Evolutionary conservation across 1,140 invertebrate genomes (phyloP), one percentile per base, ranked within the genome.

Genomic region (Listronotus bonariensis): DNA sequence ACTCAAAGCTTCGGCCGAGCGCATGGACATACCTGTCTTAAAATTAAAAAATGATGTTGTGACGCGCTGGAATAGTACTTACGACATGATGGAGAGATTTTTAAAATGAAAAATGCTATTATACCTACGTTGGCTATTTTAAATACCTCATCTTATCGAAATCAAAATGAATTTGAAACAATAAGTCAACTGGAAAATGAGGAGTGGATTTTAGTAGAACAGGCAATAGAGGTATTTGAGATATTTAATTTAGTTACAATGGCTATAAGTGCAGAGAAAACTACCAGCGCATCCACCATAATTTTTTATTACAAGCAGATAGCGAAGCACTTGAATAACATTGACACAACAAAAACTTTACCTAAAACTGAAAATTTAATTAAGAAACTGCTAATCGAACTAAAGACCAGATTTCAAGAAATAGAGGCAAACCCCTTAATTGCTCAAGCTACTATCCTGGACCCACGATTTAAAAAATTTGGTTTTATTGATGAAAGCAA

Each of bases 41-140:
- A 79, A 78, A 55, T 41, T 74, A 0, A 77, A n/a, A 58, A 72
- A 73, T 45, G 75, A 78, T 17, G 72, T 75, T 9, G 6, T 41
- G 1, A 75, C 73, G 3, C 55, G 74, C 0, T 78, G 74, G 76
- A 76, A 72, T 51, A 73, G 71, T 6, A 75, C 70, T 0, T 76
- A 66, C 51, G 71, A 76, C 26, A 78, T 77, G 75, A 14, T 76
- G 0, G 43, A 63, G 0, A 46, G 74, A 46, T 42, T 43, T 11
- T 72, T 18, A 65, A 60, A 49, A 40, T 75, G 12, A 77, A 74
- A 65, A 64, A 72, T 43, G 65, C 72, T 9, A 43, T 75, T 71
- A 46, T 64, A 52, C n/a, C 72, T 64, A n/a, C 9, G 20, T 26
- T 74, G 42, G 71, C 72, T 14, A 40, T 75, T 20, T 34, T 58